Base-by-base conservation (phyloP, 2,888 invertebrate species). In the Crossocerus cetratus region DNA sequence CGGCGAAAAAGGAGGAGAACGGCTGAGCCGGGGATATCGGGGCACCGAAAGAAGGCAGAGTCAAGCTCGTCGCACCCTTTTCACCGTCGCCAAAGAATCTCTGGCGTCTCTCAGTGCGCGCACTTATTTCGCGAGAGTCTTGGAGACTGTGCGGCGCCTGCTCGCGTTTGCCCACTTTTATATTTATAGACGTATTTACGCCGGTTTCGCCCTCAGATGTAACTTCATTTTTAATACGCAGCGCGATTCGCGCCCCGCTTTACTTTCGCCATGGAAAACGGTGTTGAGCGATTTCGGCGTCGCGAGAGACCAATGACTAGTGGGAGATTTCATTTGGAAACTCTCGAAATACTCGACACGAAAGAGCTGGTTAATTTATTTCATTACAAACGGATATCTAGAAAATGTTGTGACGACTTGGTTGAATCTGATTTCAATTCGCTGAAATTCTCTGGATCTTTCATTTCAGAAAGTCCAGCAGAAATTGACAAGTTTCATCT, bases 1-100 rank as follows among this genome's bases (percentile, higher is more conserved):
- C 74, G 64, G 58, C 57, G 56, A 69, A 76, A 78, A 75, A 73
- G 45, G 58, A 62, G 59, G 14, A 45, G 49, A 72, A 71, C 59
- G 11, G 32, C 32, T 42, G 71, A 62, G 23, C 61, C 23, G 68
- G 67, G 72, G 71, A 75, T 58, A 63, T 62, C 69, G 32, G 11
- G 32, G 32, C 32, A 32, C 32, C 32, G 65, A 69, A 71, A 64
- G 71, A 64, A 45, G 57, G 49, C 44, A 45, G 20, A 69, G 55
- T 63, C 70, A 65, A 70, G 66, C 49, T 42, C 42, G 54, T 42
- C 42, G 54, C 43, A 54, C 61, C 62, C 70, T 63, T 69, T 58
- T 61, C 18, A 56, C 32, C 32, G 32, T 32, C 32, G 8, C 32
- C 32, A 32, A 32, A 32, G 32, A 32, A 32, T 32, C 32, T 32